phyloP scores from a whole-genome alignment of 1,140 invertebrate species.

The Batillaria attramentaria region DNA sequence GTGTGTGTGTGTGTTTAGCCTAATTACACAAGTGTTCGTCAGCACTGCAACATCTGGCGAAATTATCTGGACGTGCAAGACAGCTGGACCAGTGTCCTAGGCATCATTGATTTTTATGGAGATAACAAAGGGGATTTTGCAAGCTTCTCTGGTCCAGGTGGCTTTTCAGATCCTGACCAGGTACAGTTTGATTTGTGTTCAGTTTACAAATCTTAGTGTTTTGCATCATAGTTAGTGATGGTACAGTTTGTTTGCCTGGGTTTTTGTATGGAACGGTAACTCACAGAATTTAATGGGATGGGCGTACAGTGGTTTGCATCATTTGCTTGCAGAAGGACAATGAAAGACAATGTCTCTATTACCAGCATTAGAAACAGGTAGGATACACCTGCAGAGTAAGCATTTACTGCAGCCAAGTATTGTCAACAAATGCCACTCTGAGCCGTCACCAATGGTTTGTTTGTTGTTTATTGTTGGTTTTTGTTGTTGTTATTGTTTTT shows the following conservation, averaged over 20 bases:
- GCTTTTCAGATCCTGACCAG: slow-evolving; percentile 99
- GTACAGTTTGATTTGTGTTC: slow-evolving; percentile 71
- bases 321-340: neutral
- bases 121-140: slow-evolving; percentile 93
- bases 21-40: slow-evolving; percentile 75
- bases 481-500: too few species aligned
- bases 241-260: too few species aligned
- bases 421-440: too few species aligned
- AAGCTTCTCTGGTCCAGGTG: slow-evolving; percentile 92
- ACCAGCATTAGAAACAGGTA: too few species aligned
- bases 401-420: too few species aligned
- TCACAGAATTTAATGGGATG: neutral
- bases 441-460: too few species aligned
- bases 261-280: too few species aligned
- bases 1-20: neutral
- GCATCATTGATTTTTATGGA: slow-evolving; percentile 96
- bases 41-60: slow-evolving; percentile 95
- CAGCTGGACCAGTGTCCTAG: slow-evolving; percentile 91
- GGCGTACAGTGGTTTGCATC: neutral
- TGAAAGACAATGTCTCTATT: too few species aligned
- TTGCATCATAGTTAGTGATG: slow-evolving; percentile 26
- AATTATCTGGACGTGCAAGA: slow-evolving; percentile 97
- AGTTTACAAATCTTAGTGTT: neutral
- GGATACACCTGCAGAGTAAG: too few species aligned
- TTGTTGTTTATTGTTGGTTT: too few species aligned